These are phyloP conservation scores for Nerophis ophidion DNA, from an alignment of 2,113 vertebrate species.

Conservation along the genomic window DNA sequence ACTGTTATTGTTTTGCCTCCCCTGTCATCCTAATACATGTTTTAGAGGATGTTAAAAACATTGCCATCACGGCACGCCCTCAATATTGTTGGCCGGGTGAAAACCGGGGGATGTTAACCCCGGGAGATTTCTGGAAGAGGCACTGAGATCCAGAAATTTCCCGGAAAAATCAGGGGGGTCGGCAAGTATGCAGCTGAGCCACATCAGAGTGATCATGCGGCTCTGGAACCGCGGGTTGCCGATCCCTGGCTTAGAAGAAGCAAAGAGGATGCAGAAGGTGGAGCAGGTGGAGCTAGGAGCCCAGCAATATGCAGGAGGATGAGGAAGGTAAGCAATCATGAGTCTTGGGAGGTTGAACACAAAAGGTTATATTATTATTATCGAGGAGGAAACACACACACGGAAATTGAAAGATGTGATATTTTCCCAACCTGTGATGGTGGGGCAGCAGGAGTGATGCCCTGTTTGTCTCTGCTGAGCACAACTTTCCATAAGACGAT, in stretches of 20 bases:
- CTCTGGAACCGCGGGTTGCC: no score
- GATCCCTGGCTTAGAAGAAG: not conserved
- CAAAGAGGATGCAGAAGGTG: slow-evolving; percentile 8
- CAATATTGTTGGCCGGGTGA: no score
- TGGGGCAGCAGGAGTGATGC: slow-evolving; percentile 78
- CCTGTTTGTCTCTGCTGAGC: slow-evolving; percentile 96
- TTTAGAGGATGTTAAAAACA: no score
- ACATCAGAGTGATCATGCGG: no score
- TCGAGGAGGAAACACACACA: slow-evolving; percentile 21
- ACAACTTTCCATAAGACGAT: slow-evolving; percentile 97
- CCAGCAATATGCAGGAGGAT: slow-evolving; percentile 2
- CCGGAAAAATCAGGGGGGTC: no score
- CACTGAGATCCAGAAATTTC: no score
- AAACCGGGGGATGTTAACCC: no score
- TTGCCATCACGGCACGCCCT: no score
- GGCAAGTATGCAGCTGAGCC: no score
- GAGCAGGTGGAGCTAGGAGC: slow-evolving; percentile 11
- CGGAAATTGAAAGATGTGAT: slow-evolving; percentile 48
- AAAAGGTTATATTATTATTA: not conserved
- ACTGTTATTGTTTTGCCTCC: no score
- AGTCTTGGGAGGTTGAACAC: not conserved
- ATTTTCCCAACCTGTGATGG: slow-evolving; percentile 91
- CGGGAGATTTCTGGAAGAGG: no score
- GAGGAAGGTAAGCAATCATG: not conserved
- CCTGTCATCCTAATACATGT: no score